Percentiles rank a stretch among this genome's conserved stretches.
Conservation (phyloP, 1,140 invertebrate genomes). For the Drosophila azteca region DNA sequence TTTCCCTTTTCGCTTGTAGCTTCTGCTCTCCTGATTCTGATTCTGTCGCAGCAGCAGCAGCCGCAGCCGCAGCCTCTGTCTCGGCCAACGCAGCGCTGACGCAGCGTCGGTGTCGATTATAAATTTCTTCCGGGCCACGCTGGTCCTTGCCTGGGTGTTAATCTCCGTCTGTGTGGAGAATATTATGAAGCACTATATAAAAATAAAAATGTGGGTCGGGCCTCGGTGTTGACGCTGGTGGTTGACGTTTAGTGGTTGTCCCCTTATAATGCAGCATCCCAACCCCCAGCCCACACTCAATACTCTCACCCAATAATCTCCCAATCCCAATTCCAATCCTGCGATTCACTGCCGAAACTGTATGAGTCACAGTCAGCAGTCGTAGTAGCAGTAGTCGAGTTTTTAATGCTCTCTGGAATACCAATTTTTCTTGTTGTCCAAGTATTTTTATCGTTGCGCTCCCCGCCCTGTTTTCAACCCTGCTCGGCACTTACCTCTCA, state of each 20-base stretch:
- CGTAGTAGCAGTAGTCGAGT: no score
- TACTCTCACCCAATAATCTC: slow-evolving; percentile 25
- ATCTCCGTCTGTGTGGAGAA: slow-evolving; percentile 74
- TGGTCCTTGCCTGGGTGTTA: slow-evolving; percentile 55
- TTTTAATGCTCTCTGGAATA: slow-evolving; percentile 3
- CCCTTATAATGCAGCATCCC: slow-evolving; percentile 59
- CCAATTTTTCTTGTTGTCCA: slow-evolving; percentile 34
- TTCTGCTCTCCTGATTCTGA: slow-evolving; percentile 8
- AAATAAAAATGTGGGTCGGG: slow-evolving; percentile 64
- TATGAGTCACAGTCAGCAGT: slow-evolving; percentile 24
- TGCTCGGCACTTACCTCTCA: slow-evolving; percentile 8
- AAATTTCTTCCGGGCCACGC: slow-evolving; percentile 52
- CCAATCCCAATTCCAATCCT: slow-evolving; percentile 8
- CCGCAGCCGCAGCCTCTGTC: background rate
- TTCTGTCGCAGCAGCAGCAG: slow-evolving; percentile 3
- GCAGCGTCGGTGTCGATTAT: slow-evolving; percentile 60
- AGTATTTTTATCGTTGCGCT: slow-evolving; percentile 57
- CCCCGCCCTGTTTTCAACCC: slow-evolving; percentile 52
- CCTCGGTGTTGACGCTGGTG: slow-evolving; percentile 69
- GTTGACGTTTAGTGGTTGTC: slow-evolving; percentile 80
- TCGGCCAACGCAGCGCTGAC: slow-evolving; percentile 19
- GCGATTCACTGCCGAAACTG: slow-evolving; percentile 11
- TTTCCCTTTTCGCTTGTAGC: slow-evolving; percentile 24
- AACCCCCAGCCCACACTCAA: slow-evolving; percentile 18
- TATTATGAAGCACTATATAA: slow-evolving; percentile 65